These are phyloP conservation scores for Coranthus polyacanthus DNA, from an alignment of 2,797 vertebrate species.

Conservation along the genomic window DNA sequence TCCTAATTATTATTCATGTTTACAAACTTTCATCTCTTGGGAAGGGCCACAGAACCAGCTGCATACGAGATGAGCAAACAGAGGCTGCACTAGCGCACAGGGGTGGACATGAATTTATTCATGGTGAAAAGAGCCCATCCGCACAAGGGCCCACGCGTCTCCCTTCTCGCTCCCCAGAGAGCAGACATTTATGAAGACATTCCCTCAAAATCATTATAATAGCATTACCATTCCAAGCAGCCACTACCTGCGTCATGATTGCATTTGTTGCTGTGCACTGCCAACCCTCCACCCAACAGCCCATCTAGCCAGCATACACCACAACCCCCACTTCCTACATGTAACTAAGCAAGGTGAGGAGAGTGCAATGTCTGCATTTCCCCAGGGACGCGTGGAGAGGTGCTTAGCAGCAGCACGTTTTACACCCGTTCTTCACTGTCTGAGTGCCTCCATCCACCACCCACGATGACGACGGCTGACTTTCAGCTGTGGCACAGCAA, in stretches of 20 bases:
- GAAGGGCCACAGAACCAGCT: conserved; percentile 70
- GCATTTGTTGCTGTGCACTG: conserved; percentile 60
- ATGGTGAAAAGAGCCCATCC: conserved; percentile 75
- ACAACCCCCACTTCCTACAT: conserved; percentile 19
- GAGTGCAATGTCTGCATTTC: conserved; percentile 54
- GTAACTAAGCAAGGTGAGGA: conserved; percentile 52
- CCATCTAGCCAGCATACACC: conserved; percentile 6
- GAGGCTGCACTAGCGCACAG: conserved; percentile 62
- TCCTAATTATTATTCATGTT: conserved; percentile 90
- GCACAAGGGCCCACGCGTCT: conserved; percentile 46
- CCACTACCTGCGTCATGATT: conserved; percentile 71
- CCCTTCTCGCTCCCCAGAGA: conserved; percentile 71
- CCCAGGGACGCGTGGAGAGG: conserved; percentile 61
- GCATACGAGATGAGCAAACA: conserved; percentile 83
- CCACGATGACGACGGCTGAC: conserved; percentile 21
- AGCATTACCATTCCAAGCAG: conserved; percentile 80
- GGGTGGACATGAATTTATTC: conserved; percentile 86
- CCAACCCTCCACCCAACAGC: conserved; percentile 38
- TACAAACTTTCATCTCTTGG: conserved; percentile 87
- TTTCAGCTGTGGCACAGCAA: conserved; percentile 45
- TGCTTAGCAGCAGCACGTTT: conserved; percentile 48
- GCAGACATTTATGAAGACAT: conserved; percentile 87
- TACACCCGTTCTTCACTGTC: conserved; percentile 52
- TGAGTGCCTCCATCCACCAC: conserved; percentile 52
- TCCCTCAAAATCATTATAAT: conserved; percentile 80